Conservation (phyloP, 2,888 invertebrate species). For the Acleris literana region DNA sequence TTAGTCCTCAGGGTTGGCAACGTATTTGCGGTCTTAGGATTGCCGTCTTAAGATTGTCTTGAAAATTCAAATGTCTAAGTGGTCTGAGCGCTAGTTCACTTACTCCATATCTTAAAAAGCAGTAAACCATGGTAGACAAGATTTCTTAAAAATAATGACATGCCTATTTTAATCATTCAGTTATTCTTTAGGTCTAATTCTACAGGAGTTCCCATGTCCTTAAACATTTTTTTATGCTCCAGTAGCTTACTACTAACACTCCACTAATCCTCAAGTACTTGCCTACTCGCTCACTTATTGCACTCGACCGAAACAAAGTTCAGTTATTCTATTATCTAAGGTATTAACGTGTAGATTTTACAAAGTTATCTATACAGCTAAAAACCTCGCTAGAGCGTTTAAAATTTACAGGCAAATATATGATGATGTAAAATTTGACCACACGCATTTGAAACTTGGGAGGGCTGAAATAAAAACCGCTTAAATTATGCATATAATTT, state of each 20-base stretch:
- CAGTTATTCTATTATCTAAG: slow-evolving; percentile 32
- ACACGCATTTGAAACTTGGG: slow-evolving; percentile 11
- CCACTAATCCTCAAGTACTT: slow-evolving; percentile 24
- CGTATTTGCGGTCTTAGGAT: too few relatives aligned
- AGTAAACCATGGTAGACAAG: too few relatives aligned
- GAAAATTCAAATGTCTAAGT: too few relatives aligned
- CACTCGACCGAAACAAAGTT: slow-evolving; percentile 30
- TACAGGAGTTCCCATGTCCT: slow-evolving; percentile 22
- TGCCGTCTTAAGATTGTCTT: too few relatives aligned
- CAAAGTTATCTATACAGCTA: slow-evolving; percentile 17
- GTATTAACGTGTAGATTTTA: slow-evolving; percentile 51
- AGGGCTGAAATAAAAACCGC: slow-evolving; percentile 10
- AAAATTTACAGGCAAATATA: neutral
- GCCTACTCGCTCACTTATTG: slow-evolving; percentile 17
- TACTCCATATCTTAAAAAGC: too few relatives aligned
- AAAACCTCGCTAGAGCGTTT: neutral
- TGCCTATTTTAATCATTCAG: too few relatives aligned
- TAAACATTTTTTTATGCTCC: slow-evolving; percentile 13
- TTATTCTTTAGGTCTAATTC: neutral
- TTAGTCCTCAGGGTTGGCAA: too few relatives aligned
- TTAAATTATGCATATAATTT: neutral
- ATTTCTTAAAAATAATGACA: too few relatives aligned
- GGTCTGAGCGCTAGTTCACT: too few relatives aligned
- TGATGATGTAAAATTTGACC: neutral
- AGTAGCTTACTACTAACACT: slow-evolving; percentile 27